phyloP scores from a whole-genome alignment of 2,113 vertebrate genomes.

The Illadopsis cleaveri region DNA sequence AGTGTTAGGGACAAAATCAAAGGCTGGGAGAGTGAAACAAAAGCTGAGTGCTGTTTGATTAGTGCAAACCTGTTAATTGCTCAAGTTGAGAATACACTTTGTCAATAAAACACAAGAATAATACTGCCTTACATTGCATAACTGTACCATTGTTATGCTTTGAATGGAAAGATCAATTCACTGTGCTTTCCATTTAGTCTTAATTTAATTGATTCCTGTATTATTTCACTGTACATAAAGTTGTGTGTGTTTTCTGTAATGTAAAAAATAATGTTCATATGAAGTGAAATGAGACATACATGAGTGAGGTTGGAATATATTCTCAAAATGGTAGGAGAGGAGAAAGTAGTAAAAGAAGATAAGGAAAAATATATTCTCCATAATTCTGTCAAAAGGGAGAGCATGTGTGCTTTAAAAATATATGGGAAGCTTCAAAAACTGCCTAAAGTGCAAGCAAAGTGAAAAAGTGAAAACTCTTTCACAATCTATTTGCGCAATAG shows the following conservation, averaged over 20 bases:
- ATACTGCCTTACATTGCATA: not conserved
- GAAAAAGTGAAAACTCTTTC: not conserved
- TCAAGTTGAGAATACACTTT: not conserved
- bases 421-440: not conserved
- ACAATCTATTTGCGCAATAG: not conserved
- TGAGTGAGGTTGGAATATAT: not conserved
- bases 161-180: not conserved
- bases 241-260: not conserved
- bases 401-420: not conserved
- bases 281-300: not conserved
- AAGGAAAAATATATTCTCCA: slow-evolving; percentile 16
- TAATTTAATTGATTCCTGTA: not conserved
- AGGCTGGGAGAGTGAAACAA: not conserved
- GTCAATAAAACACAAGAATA: not conserved
- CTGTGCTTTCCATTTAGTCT: not conserved
- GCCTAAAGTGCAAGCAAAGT: not conserved
- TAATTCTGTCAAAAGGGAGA: slow-evolving; percentile 43
- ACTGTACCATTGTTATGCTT: not conserved
- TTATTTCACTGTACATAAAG: not conserved
- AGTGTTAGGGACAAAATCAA: not conserved
- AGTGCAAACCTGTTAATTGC: not conserved
- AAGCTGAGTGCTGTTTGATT: not conserved
- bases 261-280: not conserved
- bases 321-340: not conserved
- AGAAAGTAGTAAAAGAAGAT: slow-evolving; percentile 1